phyloP scores from a whole-genome alignment of 2,113 vertebrate genomes.

The Morone saxatilis region DNA sequence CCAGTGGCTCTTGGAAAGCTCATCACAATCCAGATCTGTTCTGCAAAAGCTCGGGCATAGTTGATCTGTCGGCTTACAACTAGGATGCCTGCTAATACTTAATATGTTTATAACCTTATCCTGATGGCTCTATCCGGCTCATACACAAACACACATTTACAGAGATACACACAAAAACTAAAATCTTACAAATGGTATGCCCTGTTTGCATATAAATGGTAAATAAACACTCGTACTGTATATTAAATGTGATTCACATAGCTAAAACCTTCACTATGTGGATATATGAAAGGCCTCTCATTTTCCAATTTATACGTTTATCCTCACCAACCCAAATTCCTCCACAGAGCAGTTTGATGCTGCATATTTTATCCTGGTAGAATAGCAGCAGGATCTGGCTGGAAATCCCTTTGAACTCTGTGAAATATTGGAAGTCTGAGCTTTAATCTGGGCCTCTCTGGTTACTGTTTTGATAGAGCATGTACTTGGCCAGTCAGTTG shows the following conservation, averaged over 20 bases:
- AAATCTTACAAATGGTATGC: constrained; percentile 4
- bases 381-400: constrained; percentile 49
- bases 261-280: constrained; percentile 34
- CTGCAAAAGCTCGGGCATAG: constrained; percentile 35
- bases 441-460: constrained; percentile 61
- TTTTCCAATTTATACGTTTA: constrained; percentile 45
- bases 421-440: constrained; percentile 62
- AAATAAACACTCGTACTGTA: background rate
- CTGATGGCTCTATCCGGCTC: constrained; percentile 19
- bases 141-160: constrained; percentile 17
- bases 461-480: constrained; percentile 64
- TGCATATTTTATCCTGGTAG: constrained; percentile 46
- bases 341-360: constrained; percentile 40
- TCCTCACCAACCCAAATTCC: constrained; percentile 49
- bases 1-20: constrained; percentile 24
- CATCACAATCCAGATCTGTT: constrained; percentile 3
- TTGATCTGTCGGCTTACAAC: constrained; percentile 58
- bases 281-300: constrained; percentile 35
- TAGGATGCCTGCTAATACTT: constrained; percentile 59
- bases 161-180: background rate
- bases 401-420: constrained; percentile 62
- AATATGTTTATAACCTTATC: constrained; percentile 53
- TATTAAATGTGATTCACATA: background rate
- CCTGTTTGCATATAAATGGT: constrained; percentile 2
- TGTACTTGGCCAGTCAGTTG: constrained; percentile 47